These are phyloP conservation scores for Campoplex capitator DNA, from an alignment of 2,888 invertebrate species.

Conservation along the genomic window DNA sequence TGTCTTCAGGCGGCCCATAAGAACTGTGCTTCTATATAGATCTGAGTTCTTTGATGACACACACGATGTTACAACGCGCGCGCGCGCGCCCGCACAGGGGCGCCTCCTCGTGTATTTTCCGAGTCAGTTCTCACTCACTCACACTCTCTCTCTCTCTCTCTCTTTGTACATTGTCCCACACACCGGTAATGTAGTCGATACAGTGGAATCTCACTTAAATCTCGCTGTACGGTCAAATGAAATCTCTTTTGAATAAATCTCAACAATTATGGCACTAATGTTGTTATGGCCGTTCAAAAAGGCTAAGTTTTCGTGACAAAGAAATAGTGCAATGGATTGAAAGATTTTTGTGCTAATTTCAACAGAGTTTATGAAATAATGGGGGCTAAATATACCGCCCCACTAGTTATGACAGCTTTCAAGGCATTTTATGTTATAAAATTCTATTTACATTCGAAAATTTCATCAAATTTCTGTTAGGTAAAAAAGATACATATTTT, in stretches of 20 bases:
- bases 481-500: no score
- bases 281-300: not conserved
- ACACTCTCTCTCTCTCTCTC: not conserved
- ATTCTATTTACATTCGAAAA: no score
- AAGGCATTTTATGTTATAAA: no score
- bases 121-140: not conserved
- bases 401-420: no score
- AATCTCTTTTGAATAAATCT: not conserved
- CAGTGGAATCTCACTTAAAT: not conserved
- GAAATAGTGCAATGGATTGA: not conserved
- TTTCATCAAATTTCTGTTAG: no score
- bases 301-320: not conserved
- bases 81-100: conserved; percentile 42
- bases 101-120: conserved; percentile 39
- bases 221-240: not conserved
- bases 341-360: no score
- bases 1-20: no score
- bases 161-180: not conserved
- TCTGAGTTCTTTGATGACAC: no score
- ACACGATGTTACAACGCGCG: conserved; percentile 48
- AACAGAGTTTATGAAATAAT: no score
- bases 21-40: no score
- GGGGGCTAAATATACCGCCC: no score
- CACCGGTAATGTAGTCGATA: conserved; percentile 3
- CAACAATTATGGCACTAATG: not conserved